Conservation (phyloP, 2,888 invertebrate species). For the Sympetrum striolatum region DNA sequence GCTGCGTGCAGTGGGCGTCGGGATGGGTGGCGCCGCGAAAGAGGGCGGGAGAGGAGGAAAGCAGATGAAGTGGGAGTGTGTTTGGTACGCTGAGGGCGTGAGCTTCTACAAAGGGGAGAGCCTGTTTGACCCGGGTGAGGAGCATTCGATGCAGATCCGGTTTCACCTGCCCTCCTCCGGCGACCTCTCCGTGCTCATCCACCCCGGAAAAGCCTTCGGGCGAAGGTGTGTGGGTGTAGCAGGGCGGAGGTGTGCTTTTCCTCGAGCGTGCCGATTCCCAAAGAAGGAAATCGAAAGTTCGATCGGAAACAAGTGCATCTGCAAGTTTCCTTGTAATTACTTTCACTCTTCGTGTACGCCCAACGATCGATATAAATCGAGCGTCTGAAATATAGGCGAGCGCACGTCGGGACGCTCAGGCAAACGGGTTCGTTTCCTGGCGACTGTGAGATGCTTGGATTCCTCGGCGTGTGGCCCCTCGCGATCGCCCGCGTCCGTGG, state of each 20-base stretch:
- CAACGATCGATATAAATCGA: not conserved
- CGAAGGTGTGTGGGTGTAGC: not conserved
- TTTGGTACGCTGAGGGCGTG: not conserved
- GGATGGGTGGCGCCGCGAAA: conserved; percentile 6
- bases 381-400: no score
- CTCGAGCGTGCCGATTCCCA: not conserved
- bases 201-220: not conserved
- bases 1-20: not conserved
- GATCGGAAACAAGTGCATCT: not conserved
- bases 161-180: not conserved
- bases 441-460: no score
- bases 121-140: conserved; percentile 29
- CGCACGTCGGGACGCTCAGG: no score
- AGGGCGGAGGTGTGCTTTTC: not conserved
- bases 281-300: not conserved
- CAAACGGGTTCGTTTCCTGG: no score
- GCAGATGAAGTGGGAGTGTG: not conserved
- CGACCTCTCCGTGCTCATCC: not conserved
- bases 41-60: not conserved
- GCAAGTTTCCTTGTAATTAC: not conserved
- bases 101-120: not conserved
- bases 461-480: no score
- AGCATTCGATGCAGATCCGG: conserved; percentile 40
- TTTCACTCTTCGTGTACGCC: not conserved
- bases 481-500: no score